Evolutionary conservation across 2,888 invertebrate species (phyloP).

Genomic region (Strigamia transsilvanica): DNA sequence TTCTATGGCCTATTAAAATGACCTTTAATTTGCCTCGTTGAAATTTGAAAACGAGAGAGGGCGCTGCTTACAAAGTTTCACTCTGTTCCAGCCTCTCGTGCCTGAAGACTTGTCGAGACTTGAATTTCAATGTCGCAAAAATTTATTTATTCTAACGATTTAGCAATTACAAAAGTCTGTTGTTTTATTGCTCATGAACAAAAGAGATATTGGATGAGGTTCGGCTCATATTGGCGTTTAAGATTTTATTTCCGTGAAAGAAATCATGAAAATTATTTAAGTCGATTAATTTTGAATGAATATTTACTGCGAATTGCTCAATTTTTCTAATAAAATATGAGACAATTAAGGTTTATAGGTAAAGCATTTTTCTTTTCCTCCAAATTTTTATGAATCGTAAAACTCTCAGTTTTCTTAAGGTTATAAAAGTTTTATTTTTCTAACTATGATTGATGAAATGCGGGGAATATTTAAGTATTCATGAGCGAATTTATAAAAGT

Average conservation of each 20-base stretch:
- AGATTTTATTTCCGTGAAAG: not conserved
- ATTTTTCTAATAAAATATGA: slow-evolving; percentile 17
- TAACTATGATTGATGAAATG: not conserved
- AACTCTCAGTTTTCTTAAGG: not conserved
- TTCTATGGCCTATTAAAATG: slow-evolving; percentile 43
- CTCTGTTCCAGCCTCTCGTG: not conserved
- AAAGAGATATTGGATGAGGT: slow-evolving; percentile 23
- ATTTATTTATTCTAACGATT: not conserved
- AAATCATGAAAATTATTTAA: too few relatives aligned
- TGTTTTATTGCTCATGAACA: slow-evolving; percentile 9
- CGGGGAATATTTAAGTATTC: not conserved
- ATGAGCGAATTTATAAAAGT: not conserved
- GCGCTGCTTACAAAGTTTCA: not conserved
- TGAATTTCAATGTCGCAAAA: not conserved
- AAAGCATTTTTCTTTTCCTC: not conserved
- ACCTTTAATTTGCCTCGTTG: slow-evolving; percentile 42
- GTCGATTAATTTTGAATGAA: too few relatives aligned
- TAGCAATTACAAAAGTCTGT: slow-evolving; percentile 3
- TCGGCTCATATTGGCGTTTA: not conserved
- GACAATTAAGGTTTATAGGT: not conserved
- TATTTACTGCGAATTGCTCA: not conserved
- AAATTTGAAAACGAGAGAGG: slow-evolving; percentile 31
- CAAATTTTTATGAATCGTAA: slow-evolving; percentile 9
- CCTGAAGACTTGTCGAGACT: not conserved
- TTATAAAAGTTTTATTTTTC: not conserved